Evolutionary conservation across 2,888 invertebrate species (phyloP), one percentile per base, ranked within the genome.

Genomic region (Apoda limacodes): DNA sequence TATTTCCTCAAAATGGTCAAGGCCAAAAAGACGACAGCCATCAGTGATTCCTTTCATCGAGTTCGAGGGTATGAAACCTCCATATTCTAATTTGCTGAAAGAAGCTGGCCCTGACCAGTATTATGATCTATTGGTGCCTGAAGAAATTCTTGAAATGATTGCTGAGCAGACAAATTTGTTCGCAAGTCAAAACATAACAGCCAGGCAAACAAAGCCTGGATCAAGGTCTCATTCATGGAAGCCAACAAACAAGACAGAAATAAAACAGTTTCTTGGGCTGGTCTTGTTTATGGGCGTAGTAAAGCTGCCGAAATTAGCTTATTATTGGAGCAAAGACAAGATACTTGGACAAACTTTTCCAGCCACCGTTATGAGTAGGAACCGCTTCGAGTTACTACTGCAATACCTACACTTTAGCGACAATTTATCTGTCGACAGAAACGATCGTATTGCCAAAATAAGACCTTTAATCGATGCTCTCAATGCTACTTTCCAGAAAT

Each of bases 11-110:
- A 41, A 42, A 41, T 45, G 43, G 45, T 45, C 43, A 39, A 39
- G 42, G 39, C 45, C 45, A 40, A 47, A 34, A 42, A 40, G 46
- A 44, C 47, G 39, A 46, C 45, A 47, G 43, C 44, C 45, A 42
- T 39, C 37, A 37, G 37, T 45, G 32, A 46, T 45, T 40, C 42
- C 46, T 40, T 49, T 43, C 39, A 46, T 43, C 34, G 43, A 43
- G 35, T 35, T 34, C 17, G 32, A 31, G 28, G 42, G 45, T 33
- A 34, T 45, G 39, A 45, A 42, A 34, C 35, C 25, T 17, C 34
- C 36, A 42, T 46, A 43, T 44, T 43, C 46, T 40, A 41, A 33
- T 43, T 40, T 42, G 39, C 31, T 43, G 39, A 44, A 44, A 45
- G 39, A 5, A 5, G 5, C n/a, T 11, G 5, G 22, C 28, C 33